Conservation (phyloP, 2,888 invertebrate genomes). For the Drosophila diplacantha region DNA sequence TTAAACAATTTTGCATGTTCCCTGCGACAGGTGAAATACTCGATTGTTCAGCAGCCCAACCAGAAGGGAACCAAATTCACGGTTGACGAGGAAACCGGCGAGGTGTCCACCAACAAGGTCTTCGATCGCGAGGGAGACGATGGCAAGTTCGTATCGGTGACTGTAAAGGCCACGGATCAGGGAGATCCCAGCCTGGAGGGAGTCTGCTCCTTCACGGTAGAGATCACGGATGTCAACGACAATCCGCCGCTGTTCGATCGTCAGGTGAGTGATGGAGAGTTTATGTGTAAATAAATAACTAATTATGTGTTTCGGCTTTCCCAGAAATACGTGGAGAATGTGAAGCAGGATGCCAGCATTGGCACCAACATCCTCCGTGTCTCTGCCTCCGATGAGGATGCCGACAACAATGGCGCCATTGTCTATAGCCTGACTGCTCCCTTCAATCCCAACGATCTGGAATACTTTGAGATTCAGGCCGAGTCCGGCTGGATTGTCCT, state of each 20-base stretch:
- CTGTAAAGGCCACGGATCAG: conserved; percentile 98
- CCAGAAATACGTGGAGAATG: conserved; percentile 97
- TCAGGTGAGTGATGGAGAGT: conserved; percentile 80
- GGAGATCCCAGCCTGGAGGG: conserved; percentile 98
- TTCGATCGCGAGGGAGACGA: conserved; percentile 98
- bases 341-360: conserved; percentile 96
- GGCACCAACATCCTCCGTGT: conserved; percentile 96
- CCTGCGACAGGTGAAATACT: conserved; percentile 87
- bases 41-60: conserved; percentile 97
- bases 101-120: conserved; percentile 95
- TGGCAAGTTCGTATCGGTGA: conserved; percentile 96
- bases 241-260: conserved; percentile 96
- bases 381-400: conserved; percentile 97
- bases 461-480: conserved; percentile 97
- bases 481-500: conserved; percentile 98
- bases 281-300: background rate
- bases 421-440: conserved; percentile 94
- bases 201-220: conserved; percentile 98
- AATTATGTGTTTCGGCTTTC: background rate
- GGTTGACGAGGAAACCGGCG: conserved; percentile 96
- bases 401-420: conserved; percentile 97
- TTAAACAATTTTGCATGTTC: conserved; percentile 47
- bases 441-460: conserved; percentile 91
- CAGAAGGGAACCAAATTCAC: conserved; percentile 97
- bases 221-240: conserved; percentile 98